phyloP scores from a whole-genome alignment of 2,888 invertebrate species.

The Clunio marinus region DNA sequence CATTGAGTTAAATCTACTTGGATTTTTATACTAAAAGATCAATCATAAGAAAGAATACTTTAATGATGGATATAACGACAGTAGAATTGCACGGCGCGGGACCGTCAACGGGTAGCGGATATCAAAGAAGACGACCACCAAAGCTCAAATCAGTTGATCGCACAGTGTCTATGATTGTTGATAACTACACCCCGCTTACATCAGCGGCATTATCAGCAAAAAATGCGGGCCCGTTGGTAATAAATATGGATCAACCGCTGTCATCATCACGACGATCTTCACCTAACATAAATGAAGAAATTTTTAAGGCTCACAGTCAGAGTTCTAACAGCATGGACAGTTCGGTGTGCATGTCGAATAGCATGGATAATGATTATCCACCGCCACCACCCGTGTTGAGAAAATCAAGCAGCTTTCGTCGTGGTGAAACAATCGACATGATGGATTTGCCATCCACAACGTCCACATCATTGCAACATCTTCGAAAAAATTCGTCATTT shows the following conservation, averaged over 20 bases:
- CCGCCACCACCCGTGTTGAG: conserved; percentile 22
- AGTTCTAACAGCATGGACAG: conserved; percentile 20
- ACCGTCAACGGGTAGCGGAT: conserved; percentile 5
- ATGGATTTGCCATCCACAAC: conserved; percentile 42
- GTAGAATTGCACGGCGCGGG: conserved; percentile 32
- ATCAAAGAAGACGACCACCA: conserved; percentile 49
- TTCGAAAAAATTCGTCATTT: conserved; percentile 52
- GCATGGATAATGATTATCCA: conserved; percentile 26
- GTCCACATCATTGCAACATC: conserved; percentile 51
- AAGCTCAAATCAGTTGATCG: conserved; percentile 51
- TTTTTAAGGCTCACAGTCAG: conserved; percentile 24
- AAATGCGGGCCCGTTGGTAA: conserved; percentile 32
- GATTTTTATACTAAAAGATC: conserved; percentile 19
- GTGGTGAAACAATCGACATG: conserved; percentile 50
- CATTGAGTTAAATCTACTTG: background rate
- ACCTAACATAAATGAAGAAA: conserved; percentile 30
- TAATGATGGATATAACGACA: conserved; percentile 26
- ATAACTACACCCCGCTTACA: conserved; percentile 48
- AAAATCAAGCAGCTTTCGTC: conserved; percentile 45
- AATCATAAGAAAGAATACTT: background rate
- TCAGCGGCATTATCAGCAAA: conserved; percentile 40
- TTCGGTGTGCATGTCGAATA: background rate
- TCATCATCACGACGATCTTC: conserved; percentile 28
- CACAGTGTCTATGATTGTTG: conserved; percentile 52
- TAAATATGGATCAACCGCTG: conserved; percentile 35